Base-by-base conservation (phyloP, 1,140 invertebrate genomes). In the Cyphomyrmex costatus region DNA sequence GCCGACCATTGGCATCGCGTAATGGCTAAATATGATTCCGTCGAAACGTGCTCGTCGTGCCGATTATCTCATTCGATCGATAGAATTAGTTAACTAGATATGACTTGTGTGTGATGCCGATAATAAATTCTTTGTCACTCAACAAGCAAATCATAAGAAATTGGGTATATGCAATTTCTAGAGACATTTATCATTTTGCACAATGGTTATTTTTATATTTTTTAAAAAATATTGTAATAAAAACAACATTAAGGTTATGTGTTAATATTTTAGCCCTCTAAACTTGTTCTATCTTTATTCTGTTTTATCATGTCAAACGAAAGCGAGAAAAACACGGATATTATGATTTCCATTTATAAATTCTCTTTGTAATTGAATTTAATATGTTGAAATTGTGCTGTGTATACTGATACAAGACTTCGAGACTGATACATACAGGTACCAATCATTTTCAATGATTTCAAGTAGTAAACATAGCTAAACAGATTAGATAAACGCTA, bases 41-140 rank as follows among this genome's bases (percentile, higher is more conserved):
- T 14, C 19, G 19, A 74, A 46, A 60, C 36, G 14, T 19, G n/a
- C 33, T 42, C 0, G 24, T n/a, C 16, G 7, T 30, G 1, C 33
- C 53, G 66, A 82, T 82, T 73, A 82, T 83, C 42, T 73, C 16
- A 58, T 60, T 82, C 24, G 53, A 83, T 82, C 24, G 53, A 83
- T 73, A 73, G 6, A 58, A n/a, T 58, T n/a, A 7, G 4, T 71
- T 58, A 21, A 1, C 1, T 30, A 42, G 24, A 82, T 60, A 24
- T 46, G 36, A 60, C 33, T 74, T 46, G 36, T 66, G 66, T 46
- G 36, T 66, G 66, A 71, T 5, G 21, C 7, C 16, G 30, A 80
- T 36, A 30, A 80, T 73, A 14, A 36, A 27, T 6, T 80, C 5
- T 36, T 1, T 21, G 53, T 33, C 21, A 36, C 7, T 79, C 19